Base-by-base conservation (phyloP, 2,113 vertebrate species). In the Dissostichus mawsoni region DNA sequence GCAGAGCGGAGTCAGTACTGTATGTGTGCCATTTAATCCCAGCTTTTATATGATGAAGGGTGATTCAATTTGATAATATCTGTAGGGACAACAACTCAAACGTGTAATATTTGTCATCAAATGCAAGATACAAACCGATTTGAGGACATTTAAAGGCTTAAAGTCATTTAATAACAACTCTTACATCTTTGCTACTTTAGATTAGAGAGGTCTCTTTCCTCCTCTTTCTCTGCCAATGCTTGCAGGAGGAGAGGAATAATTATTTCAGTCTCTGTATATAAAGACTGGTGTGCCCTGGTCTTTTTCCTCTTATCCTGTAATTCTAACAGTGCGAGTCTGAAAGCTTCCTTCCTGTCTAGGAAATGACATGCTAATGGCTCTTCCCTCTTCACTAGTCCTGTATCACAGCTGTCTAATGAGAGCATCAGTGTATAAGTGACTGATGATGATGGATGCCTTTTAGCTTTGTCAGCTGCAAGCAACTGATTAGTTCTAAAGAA, bases 261-360 rank as follows among this genome's bases (percentile, higher is more conserved):
- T 47, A 79, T 72, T 83, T 67, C 44, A 53, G 69, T 65, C 51
- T 81, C 53, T 76, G 72, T 45, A 20, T 84, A 76, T 85, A 76
- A 83, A 83, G 80, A 58, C 50, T 76, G 56, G 74, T 63, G 62
- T 55, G 75, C 78, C 63, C 77, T 68, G 70, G 45, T 81, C 61
- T 69, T 80, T 78, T 56, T 53, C 52, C 81, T 50, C 81, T 78
- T 89, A 89, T 89, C 87, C 89, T 87, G 82, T 89, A 88, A 90
- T 91, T 86, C 78, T 89, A 66, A 85, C 66, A 48, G 53, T 68
- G 79, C 17, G 16, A 76, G 74, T 77, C 91, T 80, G 82, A 94
- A 89, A 85, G 82, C 92, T 93, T 94, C 93, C 92, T 95, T 94
- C 94, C 94, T 94, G 89, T 90, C 87, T 81, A 63, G 86, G 86